Percentiles rank a stretch among this genome's conserved stretches.
Evolutionary conservation across 2,888 invertebrate genomes (phyloP).

Genomic region (Loripinus fragilis): DNA sequence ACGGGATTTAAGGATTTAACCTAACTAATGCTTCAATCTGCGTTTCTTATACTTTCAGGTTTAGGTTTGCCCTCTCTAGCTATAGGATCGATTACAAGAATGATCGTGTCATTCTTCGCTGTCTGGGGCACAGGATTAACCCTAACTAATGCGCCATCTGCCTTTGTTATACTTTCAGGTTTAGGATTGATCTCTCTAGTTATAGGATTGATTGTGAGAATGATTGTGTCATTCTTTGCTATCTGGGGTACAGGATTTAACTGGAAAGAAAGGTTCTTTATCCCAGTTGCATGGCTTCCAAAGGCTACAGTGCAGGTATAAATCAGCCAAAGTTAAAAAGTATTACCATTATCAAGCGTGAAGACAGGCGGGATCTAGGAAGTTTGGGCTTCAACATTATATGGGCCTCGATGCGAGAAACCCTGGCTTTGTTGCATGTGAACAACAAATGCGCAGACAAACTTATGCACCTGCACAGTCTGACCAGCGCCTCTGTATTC

Average conservation of each 20-base stretch:
- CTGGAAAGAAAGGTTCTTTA: conserved; percentile 94
- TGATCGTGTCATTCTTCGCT: conserved; percentile 81
- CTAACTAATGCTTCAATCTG: too few species aligned
- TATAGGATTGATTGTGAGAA: conserved; percentile 87
- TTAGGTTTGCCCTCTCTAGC: conserved; percentile 88
- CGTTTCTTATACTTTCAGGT: conserved; percentile 86
- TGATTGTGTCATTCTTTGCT: conserved; percentile 80
- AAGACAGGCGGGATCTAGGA: too few species aligned
- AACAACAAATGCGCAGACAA: too few species aligned
- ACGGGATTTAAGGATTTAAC: too few species aligned
- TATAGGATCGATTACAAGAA: conserved; percentile 87
- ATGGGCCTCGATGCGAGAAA: too few species aligned
- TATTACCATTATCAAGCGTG: too few species aligned
- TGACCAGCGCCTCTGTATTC: too few species aligned
- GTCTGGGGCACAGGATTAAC: conserved; percentile 88
- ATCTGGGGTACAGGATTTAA: conserved; percentile 90
- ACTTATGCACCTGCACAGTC: too few species aligned
- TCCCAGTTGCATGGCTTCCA: conserved; percentile 96
- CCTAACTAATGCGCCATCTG: too few species aligned
- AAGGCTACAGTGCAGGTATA: conserved; percentile 98
- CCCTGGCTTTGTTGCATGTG: too few species aligned
- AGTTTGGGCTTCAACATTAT: too few species aligned
- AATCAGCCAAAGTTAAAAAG: too few species aligned
- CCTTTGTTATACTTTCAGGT: conserved; percentile 85
- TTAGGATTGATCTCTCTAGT: conserved; percentile 88